Conservation (phyloP, 2,888 invertebrate genomes). For the Drosophila emarginata region DNA sequence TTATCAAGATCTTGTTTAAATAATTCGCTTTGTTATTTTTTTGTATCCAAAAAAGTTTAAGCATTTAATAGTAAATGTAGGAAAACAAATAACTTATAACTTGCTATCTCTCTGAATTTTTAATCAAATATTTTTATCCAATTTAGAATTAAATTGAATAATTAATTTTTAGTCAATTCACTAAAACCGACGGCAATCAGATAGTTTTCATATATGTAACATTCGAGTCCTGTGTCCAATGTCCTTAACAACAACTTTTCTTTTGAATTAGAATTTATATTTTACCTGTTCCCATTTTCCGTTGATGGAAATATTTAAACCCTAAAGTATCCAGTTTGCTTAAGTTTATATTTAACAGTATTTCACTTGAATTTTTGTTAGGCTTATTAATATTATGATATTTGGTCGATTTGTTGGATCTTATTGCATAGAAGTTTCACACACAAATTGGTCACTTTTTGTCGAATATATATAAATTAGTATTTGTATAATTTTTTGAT, state of each 20-base stretch:
- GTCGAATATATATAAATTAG: not conserved
- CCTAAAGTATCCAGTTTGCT: slow-evolving; percentile 82
- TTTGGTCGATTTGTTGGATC: slow-evolving; percentile 2
- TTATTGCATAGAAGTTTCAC: slow-evolving; percentile 22
- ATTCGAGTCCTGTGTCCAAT: not conserved
- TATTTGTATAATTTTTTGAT: not conserved
- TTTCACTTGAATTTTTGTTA: slow-evolving; percentile 14
- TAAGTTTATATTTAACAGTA: slow-evolving; percentile 32
- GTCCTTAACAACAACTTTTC: too few species aligned
- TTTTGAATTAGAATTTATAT: not conserved
- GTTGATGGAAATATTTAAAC: slow-evolving; percentile 82
- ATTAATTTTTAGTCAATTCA: not conserved
- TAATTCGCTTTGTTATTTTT: too few species aligned
- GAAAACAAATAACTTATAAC: too few species aligned
- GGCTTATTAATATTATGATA: not conserved
- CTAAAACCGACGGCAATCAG: not conserved
- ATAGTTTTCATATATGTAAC: too few species aligned
- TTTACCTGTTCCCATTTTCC: slow-evolving; percentile 83
- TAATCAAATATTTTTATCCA: too few species aligned
- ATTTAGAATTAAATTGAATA: too few species aligned
- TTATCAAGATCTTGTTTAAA: too few species aligned
- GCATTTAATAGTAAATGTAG: too few species aligned
- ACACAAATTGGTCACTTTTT: slow-evolving; percentile 10
- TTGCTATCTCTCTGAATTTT: too few species aligned
- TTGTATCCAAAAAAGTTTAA: too few species aligned